Evolutionary conservation across 2,797 vertebrate genomes (phyloP), one percentile per base, ranked within the genome.

Genomic region (Pipistrellus nathusii): DNA sequence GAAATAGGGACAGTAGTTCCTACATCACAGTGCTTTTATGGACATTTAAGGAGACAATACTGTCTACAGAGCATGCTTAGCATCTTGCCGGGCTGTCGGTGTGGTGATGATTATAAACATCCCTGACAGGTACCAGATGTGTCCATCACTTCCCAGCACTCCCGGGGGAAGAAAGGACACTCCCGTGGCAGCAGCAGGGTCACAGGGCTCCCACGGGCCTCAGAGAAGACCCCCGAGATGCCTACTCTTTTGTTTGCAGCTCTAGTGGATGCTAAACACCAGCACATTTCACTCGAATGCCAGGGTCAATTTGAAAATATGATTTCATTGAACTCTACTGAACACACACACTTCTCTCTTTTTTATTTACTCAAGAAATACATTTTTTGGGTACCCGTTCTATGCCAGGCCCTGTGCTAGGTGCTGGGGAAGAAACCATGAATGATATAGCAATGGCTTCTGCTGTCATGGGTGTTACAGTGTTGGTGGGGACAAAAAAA

Each of bases 291-390:
- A 72, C 53, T 81, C 66, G 73, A 86, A 96, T 73, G 51, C 41
- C 66, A 83, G 23, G 35, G 23, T 83, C 62, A 83, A 89, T 62
- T 32, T 89, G 92, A 94, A 82, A 68, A 72, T 44, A 83, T 3
- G 57, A 62, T 90, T 85, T 92, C 44, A 94, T 75, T 20, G 32
- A 59, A 41, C 75, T 85, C 76, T 92, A 51, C 64, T 69, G n/a
- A 85, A 41, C 62, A 88, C 86, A 66, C 72, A 59, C 30, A 66
- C 17, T 38, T 80, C 18, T 77, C 41, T 77, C 44, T 85, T 20
- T 93, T 53, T 53, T 46, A 73, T 88, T 94, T 82, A 83, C 55
- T 80, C 75, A 66, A 62, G 23, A 46, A 53, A 25, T 76, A 44
- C 44, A 14, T 62, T 95, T 64, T 64, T 82, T 25, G 87, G 55